Base-by-base conservation (phyloP, 1,140 invertebrate genomes). In the Musca vetustissima region DNA sequence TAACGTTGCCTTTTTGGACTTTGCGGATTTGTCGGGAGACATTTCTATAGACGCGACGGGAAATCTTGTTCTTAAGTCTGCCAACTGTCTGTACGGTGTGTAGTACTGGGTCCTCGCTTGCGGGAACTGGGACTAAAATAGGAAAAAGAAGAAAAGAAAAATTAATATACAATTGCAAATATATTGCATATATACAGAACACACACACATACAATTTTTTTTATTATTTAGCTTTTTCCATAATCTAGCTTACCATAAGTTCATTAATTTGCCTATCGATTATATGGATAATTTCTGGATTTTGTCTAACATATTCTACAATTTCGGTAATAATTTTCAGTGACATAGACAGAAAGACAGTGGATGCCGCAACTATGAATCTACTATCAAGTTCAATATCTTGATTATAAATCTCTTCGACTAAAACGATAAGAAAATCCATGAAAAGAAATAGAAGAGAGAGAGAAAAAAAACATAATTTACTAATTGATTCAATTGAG, bases 71-170 rank as follows among this genome's bases (percentile, higher is more conserved):
- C 48, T 89, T 90, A 67, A 91, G 83, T 15, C 87, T 84, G 4
- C 89, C 89, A 24, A 91, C 88, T 0, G 89, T 91, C 83, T 91
- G 89, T 36, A 90, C 85, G 7, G 89, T 88, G 81, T 90, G 88
- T 55, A 90, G 74, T 14, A 90, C 86, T 73, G 89, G 88, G 77
- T 91, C 89, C 72, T 85, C 86, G 69, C 85, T 85, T 28, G 82
- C 86, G 49, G 87, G 84, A 72, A 87, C 83, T 72, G 87, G 86
- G 72, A 77, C 88, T 88, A 70, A 17, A 85, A 71, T 11, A 25
- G 21, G n/a, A 66, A 17, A 53, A 9, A 49, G 28, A 24, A 32
- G 24, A 52, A 64, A 21, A 57, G 11, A 6, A 1, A 22, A 59
- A 28, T 28, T 28, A 28, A 8, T 28, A 28, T 28, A 8, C 28